Base-by-base conservation (phyloP, 2,113 vertebrate species). In the Pelecanoides urinatrix region DNA sequence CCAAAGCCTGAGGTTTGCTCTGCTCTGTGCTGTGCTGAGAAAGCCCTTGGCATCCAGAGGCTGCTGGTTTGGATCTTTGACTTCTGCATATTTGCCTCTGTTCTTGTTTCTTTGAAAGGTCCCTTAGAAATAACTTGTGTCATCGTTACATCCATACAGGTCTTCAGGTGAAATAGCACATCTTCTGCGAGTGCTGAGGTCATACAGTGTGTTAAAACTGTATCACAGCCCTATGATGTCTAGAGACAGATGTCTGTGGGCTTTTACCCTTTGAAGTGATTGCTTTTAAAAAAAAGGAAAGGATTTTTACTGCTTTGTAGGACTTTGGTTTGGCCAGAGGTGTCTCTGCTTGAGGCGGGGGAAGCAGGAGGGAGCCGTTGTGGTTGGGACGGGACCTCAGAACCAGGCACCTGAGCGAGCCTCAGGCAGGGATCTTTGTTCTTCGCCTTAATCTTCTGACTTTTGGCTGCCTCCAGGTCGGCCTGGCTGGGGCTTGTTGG, bases 81-180 rank as follows among this genome's bases (percentile, higher is more conserved):
- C 11, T 50, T 72, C 44, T 55, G 32, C 4, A 0, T n/a, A 2
- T 83, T 68, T 91, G 8, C n/a, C 36, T 19, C 44, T 83, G 32
- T 17, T 86, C 38, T 45, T 63, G 30, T 71, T 86, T 89, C 36
- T 75, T 38, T 16, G 6, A 4, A 15, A 65, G 36, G 8, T 49
- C 25, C 55, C 13, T 22, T 16, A 27, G 75, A 71, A 80, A 25
- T 49, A 11, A 13, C 0, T 0, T 20, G 53, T 47, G 47, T 80
- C 6, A 0, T 42, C 29, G 2, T 21, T 19, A 16, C 19, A 42
- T 55, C 78, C 14, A 0, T 25, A 1, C 47, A 36, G 80, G 45
- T 59, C 38, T 72, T 23, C 44, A 19, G 91, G 25, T 91, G 68
- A 77, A 86, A 47, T 55, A 47, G 2, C 71, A 19, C 42, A 8